A percentile compares a stretch with the other conserved stretches of the same genome.
Evolutionary conservation across 2,797 vertebrate genomes (phyloP).

Genomic region (Serranus cabrilla): DNA sequence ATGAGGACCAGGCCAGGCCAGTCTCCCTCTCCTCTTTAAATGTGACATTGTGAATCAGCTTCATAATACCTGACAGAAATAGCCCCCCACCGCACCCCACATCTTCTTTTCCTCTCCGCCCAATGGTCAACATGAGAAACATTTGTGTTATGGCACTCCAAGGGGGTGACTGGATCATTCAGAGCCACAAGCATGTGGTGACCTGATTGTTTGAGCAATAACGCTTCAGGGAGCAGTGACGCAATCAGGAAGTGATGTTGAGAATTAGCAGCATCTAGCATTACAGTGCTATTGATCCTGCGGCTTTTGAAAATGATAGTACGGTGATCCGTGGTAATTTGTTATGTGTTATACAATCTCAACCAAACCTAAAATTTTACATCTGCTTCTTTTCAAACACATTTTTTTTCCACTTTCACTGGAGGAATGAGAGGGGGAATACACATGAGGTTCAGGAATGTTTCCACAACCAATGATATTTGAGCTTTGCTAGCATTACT

Average conservation of each 20-base stretch:
- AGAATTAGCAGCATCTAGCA: constrained; percentile 69
- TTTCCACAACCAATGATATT: constrained; percentile 69
- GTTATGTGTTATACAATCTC: constrained; percentile 71
- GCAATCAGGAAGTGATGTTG: constrained; percentile 74
- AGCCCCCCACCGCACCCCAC: constrained; percentile 9
- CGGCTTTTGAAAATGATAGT: constrained; percentile 67
- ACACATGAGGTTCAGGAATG: constrained; percentile 57
- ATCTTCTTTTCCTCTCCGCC: constrained; percentile 4
- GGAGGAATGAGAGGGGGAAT: constrained; percentile 6
- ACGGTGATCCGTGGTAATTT: constrained; percentile 71
- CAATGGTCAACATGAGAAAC: constrained; percentile 47
- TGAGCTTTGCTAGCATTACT: constrained; percentile 40
- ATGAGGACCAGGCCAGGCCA: constrained; percentile 80
- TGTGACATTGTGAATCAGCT: constrained; percentile 79
- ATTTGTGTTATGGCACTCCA: constrained; percentile 19
- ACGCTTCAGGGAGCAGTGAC: constrained; percentile 58
- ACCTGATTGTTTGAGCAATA: constrained; percentile 61
- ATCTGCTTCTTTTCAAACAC: constrained; percentile 80
- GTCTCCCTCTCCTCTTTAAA: constrained; percentile 60
- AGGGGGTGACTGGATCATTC: constrained; percentile 23
- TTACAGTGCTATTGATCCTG: constrained; percentile 69
- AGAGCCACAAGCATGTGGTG: constrained; percentile 20
- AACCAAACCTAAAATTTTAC: constrained; percentile 72
- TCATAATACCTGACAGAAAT: constrained; percentile 68
- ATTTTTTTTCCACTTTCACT: constrained; percentile 23